These are phyloP conservation scores for Scotopteryx bipunctaria DNA, from an alignment of 2,888 invertebrate species.

Conservation along the genomic window DNA sequence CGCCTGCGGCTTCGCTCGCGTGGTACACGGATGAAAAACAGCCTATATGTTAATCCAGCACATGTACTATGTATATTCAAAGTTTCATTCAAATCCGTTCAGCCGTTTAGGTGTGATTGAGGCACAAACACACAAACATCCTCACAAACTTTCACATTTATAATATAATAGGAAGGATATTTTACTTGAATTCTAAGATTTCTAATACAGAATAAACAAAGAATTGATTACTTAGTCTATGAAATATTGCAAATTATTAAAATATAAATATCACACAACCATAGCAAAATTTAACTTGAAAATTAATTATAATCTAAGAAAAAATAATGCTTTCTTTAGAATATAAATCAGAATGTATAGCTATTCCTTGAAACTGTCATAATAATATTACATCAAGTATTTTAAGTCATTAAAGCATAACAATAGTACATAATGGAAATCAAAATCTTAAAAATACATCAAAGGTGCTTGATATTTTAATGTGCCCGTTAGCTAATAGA, in stretches of 20 bases:
- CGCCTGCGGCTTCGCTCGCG: too few species aligned
- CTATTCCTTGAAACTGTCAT: too few species aligned
- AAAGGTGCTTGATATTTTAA: slow-evolving; percentile 14
- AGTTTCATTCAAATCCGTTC: too few species aligned
- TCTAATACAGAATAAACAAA: slow-evolving; percentile 1
- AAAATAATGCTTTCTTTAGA: neutral
- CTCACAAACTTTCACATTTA: too few species aligned
- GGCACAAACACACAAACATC: too few species aligned
- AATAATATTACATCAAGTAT: neutral
- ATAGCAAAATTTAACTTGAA: slow-evolving; percentile 23
- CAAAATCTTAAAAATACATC: slow-evolving; percentile 11
- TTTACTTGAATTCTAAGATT: neutral
- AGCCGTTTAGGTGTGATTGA: too few species aligned
- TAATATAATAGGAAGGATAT: too few species aligned
- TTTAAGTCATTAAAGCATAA: neutral
- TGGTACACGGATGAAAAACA: too few species aligned
- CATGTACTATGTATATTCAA: too few species aligned
- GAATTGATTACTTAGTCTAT: slow-evolving; percentile 3
- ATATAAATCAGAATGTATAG: neutral
- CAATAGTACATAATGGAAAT: neutral
- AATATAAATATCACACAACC: slow-evolving; percentile 33
- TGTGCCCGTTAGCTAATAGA: slow-evolving; percentile 2
- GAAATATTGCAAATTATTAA: neutral
- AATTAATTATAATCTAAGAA: slow-evolving; percentile 2
- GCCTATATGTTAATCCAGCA: too few species aligned